Conservation (phyloP, 2,113 vertebrate genomes). For the Pelusios castaneus region DNA sequence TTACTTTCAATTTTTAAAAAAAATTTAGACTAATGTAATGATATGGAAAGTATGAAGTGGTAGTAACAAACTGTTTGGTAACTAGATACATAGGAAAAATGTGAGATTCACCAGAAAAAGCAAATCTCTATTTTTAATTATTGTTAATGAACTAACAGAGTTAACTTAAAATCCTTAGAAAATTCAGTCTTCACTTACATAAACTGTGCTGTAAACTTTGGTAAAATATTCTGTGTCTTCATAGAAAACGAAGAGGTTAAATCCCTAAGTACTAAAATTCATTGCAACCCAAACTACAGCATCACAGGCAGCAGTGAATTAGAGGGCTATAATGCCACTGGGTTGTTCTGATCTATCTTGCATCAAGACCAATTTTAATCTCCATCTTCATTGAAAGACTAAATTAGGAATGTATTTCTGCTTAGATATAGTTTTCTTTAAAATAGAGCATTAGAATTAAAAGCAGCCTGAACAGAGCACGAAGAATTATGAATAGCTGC, state of each 20-base stretch:
- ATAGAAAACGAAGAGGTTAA: neutral
- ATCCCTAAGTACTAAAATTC: neutral
- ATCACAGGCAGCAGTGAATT: conserved; percentile 28
- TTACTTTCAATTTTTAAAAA: neutral
- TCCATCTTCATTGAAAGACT: neutral
- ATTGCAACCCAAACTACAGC: neutral
- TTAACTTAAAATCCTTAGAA: neutral
- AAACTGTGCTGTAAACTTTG: neutral
- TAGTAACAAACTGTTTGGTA: neutral
- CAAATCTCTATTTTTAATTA: neutral
- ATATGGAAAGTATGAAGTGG: neutral
- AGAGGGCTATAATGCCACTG: neutral
- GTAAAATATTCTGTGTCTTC: neutral
- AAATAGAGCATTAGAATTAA: conserved; percentile 19
- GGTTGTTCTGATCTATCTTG: conserved; percentile 20
- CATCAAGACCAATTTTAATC: conserved; percentile 32
- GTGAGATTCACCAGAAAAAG: neutral
- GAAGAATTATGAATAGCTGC: conserved; percentile 17
- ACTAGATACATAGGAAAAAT: neutral
- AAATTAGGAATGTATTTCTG: conserved; percentile 18
- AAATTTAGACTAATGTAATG: neutral
- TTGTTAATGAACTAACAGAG: neutral
- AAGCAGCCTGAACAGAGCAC: conserved; percentile 11
- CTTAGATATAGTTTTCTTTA: conserved; percentile 9
- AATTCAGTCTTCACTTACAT: neutral